These are phyloP conservation scores for Cyrtodaria siliqua DNA, from an alignment of 2,888 invertebrate species.

Conservation along the genomic window DNA sequence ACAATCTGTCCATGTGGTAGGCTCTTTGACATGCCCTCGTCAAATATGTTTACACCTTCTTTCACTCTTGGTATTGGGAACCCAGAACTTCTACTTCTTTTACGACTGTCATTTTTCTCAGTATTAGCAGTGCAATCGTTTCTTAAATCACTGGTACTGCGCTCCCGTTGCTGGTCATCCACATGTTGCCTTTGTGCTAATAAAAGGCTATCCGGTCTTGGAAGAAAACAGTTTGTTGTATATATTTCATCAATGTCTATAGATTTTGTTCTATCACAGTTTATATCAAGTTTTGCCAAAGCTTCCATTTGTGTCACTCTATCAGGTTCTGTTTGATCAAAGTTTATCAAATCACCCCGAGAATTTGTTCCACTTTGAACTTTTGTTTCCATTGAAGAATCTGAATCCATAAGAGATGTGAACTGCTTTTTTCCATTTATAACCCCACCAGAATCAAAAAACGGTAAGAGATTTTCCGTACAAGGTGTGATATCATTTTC, in stretches of 20 bases:
- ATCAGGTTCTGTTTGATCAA: not conserved
- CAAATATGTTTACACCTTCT: conserved; percentile 68
- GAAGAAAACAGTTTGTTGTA: conserved; percentile 12
- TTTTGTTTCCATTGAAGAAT: not conserved
- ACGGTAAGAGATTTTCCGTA: conserved; percentile 33
- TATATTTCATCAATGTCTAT: conserved; percentile 25
- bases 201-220: conserved; percentile 71
- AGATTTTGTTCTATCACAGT: conserved; percentile 17
- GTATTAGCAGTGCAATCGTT: conserved; percentile 18
- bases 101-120: conserved; percentile 22
- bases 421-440: too few species aligned
- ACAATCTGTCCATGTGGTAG: conserved; percentile 90
- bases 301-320: not conserved
- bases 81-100: conserved; percentile 65
- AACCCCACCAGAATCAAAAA: not conserved
- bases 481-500: conserved; percentile 53
- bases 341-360: not conserved
- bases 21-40: conserved; percentile 73
- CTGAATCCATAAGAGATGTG: too few species aligned
- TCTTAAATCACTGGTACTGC: conserved; percentile 55
- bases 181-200: conserved; percentile 3
- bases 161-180: conserved; percentile 11
- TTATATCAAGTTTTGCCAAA: conserved; percentile 32
- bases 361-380: not conserved
- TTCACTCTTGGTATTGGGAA: conserved; percentile 68